Base-by-base conservation (phyloP, 2,113 vertebrate genomes). In the Dicentrarchus labrax region DNA sequence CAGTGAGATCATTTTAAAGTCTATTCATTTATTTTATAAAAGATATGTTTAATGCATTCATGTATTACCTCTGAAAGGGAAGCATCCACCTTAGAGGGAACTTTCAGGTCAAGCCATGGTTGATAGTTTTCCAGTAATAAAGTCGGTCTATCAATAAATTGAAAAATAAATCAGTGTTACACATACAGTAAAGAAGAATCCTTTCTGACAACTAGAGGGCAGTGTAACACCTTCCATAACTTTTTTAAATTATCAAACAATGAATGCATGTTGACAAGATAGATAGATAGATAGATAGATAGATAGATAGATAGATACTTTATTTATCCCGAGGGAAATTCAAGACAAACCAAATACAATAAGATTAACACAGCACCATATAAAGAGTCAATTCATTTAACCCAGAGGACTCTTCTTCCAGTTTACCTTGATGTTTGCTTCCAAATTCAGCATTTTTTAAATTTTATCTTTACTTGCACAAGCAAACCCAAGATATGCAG, bases 81-180 rank as follows among this genome's bases (percentile, higher is more conserved):
- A 16, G 96, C 95, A 91, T 99, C 97, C 78, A 99, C 97, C 80
- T 99, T 99, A 24, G 98, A 99, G 73, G 96, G 94, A 85, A 99
- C 95, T 91, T 98, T 97, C 47, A 99, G 92, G 90, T 98, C 97
- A 78, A 99, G 90, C 98, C 98, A 99, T 0, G 98, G 98, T 67
- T 98, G 98, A 93, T 98, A 98, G 91, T 99, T 99, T 95, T 99
- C 98, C 91, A 99, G 94, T 68, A 98, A 93, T 69, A 99, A 94
- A 36, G 97, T 96, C n/a, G 96, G 97, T 84, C 98, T 99, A 76
- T 78, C 1, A 70, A 54, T 84, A 91, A 77, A 87, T 54, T 86
- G 38, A 56, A 30, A 69, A 70, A 11, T 4, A 41, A 47, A 39
- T 9, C 19, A 59, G 36, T n/a, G 0, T n/a, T 1, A 9, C n/a